These are phyloP conservation scores for Limanda limanda DNA, from an alignment of 2,113 vertebrate genomes.

Conservation along the genomic window DNA sequence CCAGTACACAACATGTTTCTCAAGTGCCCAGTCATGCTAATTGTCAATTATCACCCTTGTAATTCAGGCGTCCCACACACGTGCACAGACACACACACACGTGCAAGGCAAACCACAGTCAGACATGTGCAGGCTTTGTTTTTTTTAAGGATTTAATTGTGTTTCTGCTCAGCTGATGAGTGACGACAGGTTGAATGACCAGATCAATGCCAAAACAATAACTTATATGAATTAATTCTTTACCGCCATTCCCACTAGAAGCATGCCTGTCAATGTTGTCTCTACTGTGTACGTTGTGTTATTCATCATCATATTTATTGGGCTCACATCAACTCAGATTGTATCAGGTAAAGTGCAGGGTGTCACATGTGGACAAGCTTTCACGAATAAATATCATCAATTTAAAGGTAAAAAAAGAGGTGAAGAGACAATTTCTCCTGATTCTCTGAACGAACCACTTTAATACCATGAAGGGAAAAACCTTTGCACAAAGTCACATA, in stretches of 20 bases:
- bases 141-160: too few relatives aligned
- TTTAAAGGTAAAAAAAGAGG: too few relatives aligned
- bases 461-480: not conserved
- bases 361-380: too few relatives aligned
- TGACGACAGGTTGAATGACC: not conserved
- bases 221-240: not conserved
- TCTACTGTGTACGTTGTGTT: too few relatives aligned
- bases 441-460: too few relatives aligned
- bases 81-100: not conserved
- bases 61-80: not conserved
- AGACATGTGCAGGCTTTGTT: not conserved
- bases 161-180: not conserved
- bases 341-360: too few relatives aligned
- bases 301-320: too few relatives aligned
- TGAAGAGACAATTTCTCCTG: too few relatives aligned
- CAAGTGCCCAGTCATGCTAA: not conserved
- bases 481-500: too few relatives aligned
- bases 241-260: not conserved
- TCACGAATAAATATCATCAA: too few relatives aligned
- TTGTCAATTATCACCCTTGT: not conserved
- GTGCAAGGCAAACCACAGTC: not conserved
- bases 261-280: too few relatives aligned
- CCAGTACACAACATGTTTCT: not conserved
- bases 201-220: not conserved
- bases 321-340: too few relatives aligned